Evolutionary conservation across 2,113 vertebrate species (phyloP).

Genomic region (Choloepus hoffmanni): DNA sequence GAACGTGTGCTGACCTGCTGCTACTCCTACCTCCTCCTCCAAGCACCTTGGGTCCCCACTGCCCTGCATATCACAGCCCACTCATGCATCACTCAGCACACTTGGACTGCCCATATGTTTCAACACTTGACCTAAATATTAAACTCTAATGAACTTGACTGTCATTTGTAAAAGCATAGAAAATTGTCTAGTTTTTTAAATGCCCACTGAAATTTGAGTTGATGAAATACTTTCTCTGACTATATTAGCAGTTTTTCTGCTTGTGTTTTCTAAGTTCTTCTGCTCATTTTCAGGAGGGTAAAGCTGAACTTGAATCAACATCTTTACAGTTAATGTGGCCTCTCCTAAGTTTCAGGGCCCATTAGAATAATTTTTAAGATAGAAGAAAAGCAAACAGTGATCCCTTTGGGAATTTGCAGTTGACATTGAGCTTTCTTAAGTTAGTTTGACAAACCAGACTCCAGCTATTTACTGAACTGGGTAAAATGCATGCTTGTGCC

Average conservation of each 20-base stretch:
- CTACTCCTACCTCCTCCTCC: background rate
- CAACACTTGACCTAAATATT: slow-evolving; percentile 62
- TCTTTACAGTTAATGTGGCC: background rate
- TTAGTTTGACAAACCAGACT: background rate
- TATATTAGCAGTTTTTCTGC: background rate
- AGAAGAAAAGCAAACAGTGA: background rate
- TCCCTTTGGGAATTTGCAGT: background rate
- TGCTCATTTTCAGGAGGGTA: background rate
- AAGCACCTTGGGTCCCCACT: no score
- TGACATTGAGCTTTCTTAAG: background rate
- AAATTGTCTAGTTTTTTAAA: background rate
- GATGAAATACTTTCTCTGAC: background rate
- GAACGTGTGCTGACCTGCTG: background rate
- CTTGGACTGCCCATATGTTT: background rate
- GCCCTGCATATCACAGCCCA: background rate
- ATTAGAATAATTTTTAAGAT: background rate
- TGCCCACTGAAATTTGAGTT: background rate
- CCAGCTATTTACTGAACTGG: background rate
- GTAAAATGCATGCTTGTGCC: background rate
- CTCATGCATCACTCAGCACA: no score
- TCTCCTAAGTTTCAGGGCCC: background rate
- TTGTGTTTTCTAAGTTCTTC: background rate
- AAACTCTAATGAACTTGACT: background rate
- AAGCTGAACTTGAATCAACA: background rate
- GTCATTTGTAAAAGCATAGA: background rate